Evolutionary conservation across 2,888 invertebrate species (phyloP).

Genomic region (Mermis nigrescens): DNA sequence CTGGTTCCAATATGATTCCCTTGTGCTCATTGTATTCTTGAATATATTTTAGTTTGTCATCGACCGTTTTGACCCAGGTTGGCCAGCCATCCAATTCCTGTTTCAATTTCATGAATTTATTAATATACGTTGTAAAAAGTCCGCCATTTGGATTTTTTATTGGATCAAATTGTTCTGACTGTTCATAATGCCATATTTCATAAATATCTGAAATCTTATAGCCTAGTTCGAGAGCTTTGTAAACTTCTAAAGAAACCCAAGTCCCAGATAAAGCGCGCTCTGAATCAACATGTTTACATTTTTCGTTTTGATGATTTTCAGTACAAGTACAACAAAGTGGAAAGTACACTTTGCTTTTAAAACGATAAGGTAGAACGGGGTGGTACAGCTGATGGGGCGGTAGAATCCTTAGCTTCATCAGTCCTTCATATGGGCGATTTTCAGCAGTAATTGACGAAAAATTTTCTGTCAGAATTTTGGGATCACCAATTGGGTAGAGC

Average conservation of each 20-base stretch:
- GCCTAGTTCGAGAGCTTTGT: not conserved
- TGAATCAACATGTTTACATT: not conserved
- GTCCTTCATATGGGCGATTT: no score
- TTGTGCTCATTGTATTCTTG: not conserved
- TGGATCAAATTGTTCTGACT: not conserved
- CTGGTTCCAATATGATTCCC: not conserved
- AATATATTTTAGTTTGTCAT: not conserved
- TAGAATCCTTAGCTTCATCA: not conserved
- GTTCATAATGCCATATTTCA: not conserved
- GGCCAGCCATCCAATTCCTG: no score
- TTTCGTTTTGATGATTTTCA: not conserved
- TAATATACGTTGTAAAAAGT: no score
- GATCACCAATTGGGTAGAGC: conserved; percentile 16
- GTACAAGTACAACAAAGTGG: not conserved
- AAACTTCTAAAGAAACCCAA: not conserved
- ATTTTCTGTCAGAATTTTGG: conserved; percentile 5
- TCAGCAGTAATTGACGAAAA: no score
- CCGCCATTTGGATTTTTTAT: no score
- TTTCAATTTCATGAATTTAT: no score
- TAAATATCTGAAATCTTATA: not conserved
- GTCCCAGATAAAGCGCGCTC: not conserved
- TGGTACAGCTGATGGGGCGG: not conserved
- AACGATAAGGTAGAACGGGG: not conserved
- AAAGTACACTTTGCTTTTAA: not conserved
- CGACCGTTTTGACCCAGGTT: not conserved